Conservation (phyloP, 2,797 vertebrate genomes). For the Lepilemur ruficaudatus region DNA sequence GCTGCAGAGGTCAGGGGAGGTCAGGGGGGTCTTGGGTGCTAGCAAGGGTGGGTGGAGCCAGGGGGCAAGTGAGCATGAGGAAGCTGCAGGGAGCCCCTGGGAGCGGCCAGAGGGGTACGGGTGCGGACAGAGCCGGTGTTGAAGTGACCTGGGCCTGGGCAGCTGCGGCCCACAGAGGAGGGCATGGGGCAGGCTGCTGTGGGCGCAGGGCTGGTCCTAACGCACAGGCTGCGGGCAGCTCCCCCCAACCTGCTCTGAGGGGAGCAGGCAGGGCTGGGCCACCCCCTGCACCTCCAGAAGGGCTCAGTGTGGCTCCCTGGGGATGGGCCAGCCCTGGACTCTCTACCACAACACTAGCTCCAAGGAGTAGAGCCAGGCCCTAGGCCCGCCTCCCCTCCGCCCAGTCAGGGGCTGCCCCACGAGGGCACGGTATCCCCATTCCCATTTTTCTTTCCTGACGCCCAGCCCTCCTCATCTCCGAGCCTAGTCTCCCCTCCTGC, state of each 20-base stretch:
- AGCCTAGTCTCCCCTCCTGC: not conserved
- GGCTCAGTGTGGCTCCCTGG: not conserved
- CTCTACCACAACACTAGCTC: not conserved
- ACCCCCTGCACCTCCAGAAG: not conserved
- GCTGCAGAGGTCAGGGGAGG: not conserved
- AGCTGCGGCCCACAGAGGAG: not conserved
- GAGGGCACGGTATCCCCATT: not conserved
- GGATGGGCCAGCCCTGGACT: not conserved
- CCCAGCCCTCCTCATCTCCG: no score
- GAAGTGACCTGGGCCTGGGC: no score
- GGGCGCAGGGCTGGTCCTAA: accelerated
- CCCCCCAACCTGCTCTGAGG: not conserved
- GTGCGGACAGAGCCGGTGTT: not conserved
- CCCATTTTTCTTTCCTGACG: not conserved
- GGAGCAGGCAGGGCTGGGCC: not conserved
- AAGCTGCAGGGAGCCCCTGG: not conserved
- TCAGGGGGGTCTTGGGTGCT: not conserved
- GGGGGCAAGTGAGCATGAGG: not conserved
- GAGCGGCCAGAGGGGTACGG: no score
- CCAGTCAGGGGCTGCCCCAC: not conserved
- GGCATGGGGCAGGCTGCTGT: accelerated
- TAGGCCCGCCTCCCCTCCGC: not conserved
- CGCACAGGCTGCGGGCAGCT: not conserved
- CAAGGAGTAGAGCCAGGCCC: not conserved
- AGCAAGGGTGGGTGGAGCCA: not conserved